Evolutionary conservation across 2,888 invertebrate genomes (phyloP).

Genomic region (Sabatieria punctata): DNA sequence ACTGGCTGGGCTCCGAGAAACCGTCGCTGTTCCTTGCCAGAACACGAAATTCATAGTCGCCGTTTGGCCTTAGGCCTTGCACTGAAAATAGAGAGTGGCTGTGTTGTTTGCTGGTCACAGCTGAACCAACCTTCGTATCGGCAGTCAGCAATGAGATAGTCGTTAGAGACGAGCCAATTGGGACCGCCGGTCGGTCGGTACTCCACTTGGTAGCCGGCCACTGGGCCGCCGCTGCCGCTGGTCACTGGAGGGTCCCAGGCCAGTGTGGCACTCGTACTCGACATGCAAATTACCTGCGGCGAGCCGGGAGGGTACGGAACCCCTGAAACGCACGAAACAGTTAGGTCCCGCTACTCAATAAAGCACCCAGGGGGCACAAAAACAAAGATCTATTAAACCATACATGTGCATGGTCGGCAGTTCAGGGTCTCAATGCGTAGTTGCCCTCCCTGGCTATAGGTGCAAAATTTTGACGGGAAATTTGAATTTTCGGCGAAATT

Average conservation of each 20-base stretch:
- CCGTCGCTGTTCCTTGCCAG: conserved; percentile 24
- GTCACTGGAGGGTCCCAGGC: conserved; percentile 22
- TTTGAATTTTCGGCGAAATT: not conserved
- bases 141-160: conserved; percentile 15
- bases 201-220: conserved; percentile 19
- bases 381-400: no score
- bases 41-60: conserved; percentile 30
- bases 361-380: no score
- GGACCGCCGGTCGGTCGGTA: conserved; percentile 16
- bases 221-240: conserved; percentile 14
- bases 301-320: conserved; percentile 17
- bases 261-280: conserved; percentile 20
- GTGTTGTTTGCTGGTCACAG: not conserved
- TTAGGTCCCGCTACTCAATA: no score
- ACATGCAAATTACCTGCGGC: conserved; percentile 21
- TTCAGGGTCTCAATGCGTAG: no score
- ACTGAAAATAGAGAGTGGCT: conserved; percentile 15
- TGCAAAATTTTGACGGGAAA: not conserved
- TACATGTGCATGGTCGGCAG: no score
- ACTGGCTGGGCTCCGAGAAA: conserved; percentile 14
- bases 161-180: conserved; percentile 25
- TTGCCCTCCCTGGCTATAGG: no score
- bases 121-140: conserved; percentile 13
- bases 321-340: conserved; percentile 4
- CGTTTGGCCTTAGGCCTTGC: conserved; percentile 25